Evolutionary conservation across 2,113 vertebrate species (phyloP), one percentile per base, ranked within the genome.

Genomic region (Redunca redunca): DNA sequence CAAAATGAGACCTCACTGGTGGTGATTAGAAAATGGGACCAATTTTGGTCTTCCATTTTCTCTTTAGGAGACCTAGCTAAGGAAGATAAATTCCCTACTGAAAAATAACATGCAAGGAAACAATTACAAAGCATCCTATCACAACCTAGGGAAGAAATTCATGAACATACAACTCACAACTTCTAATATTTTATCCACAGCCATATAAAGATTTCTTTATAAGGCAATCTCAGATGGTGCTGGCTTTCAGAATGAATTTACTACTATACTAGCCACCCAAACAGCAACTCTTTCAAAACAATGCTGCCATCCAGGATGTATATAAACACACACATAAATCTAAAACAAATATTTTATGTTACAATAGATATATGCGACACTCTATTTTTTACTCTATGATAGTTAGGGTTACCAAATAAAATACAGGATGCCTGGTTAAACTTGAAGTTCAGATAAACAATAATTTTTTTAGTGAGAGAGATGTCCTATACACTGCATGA

Each of bases 101-200:
- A 84, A 90, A 36, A 94, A 88, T 21, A 86, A 53, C 28, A 90
- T 12, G 40, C 30, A 95, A 90, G 7, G 6, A 81, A 91, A 95
- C 1, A 81, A 43, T 93, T 88, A 95, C 16, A 90, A 87, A 86
- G 16, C 19, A 96, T 4, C 28, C 43, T 89, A 94, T 30, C 30
- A 97, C 50, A 97, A 81, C 14, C 13, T 60, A 92, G 36, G 11
- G 19, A 62, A 82, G 9, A 78, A 93, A 96, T 89, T 95, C 67
- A 89, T 80, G 50, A 93, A 64, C 48, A 87, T 53, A 13, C 5
- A 97, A 93, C n/a, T 30, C 33, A 52, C 16, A 91, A 81, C 30
- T 21, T 86, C 96, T 95, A 95, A 53, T 90, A 83, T 85, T 95
- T 95, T 97, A 97, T n/a, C 67, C 58, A 91, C 1, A 96, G 48